Evolutionary conservation across 2,888 invertebrate genomes (phyloP).

Genomic region (Chaetoderma sp.): DNA sequence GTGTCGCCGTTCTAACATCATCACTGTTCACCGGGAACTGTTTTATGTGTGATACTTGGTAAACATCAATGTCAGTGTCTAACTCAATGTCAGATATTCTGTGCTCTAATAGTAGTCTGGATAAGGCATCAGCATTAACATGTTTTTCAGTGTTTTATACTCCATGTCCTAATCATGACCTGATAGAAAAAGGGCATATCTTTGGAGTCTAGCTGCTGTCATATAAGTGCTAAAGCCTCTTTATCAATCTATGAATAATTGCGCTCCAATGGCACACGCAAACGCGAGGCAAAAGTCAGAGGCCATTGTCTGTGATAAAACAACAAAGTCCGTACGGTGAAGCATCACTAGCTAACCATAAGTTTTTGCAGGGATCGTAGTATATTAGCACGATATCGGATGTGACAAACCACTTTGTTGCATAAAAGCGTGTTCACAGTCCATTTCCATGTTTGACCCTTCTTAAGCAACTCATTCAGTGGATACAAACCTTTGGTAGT

Average conservation of each 20-base stretch:
- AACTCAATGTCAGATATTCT: no score
- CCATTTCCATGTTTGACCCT: constrained; percentile 8
- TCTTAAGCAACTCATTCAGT: constrained; percentile 3
- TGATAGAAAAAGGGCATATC: constrained; percentile 3
- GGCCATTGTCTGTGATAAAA: no score
- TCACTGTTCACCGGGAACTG: not conserved
- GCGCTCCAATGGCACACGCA: constrained; percentile 23
- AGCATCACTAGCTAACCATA: constrained; percentile 12
- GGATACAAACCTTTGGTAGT: constrained; percentile 9
- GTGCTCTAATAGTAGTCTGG: not conserved
- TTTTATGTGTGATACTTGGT: not conserved
- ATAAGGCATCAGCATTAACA: constrained; percentile 4
- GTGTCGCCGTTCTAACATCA: not conserved
- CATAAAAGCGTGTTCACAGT: no score
- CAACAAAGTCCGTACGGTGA: constrained; percentile 17
- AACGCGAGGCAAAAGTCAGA: constrained; percentile 31
- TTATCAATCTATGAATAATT: constrained; percentile 65
- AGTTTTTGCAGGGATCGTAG: constrained; percentile 2
- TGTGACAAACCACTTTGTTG: not conserved
- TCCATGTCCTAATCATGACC: constrained; percentile 6
- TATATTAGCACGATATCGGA: constrained; percentile 11
- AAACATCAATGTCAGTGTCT: constrained; percentile 9
- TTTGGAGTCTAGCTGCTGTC: constrained; percentile 4
- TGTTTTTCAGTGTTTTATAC: not conserved
- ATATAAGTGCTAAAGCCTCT: constrained; percentile 55